Conservation (phyloP, 2,113 vertebrate genomes). For the Vidua chalybeata region DNA sequence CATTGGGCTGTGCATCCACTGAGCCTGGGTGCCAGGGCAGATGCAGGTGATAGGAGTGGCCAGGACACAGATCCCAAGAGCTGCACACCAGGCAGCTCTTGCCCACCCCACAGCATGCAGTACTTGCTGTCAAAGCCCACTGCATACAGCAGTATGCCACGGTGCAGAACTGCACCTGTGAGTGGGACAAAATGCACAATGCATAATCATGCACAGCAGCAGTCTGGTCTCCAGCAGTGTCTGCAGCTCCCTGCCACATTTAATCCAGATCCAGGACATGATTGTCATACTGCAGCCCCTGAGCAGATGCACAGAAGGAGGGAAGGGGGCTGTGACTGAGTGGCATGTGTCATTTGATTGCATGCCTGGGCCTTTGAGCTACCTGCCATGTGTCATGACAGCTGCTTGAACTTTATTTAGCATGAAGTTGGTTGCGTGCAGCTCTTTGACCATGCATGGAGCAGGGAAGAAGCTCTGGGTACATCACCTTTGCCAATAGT, state of each 20-base stretch:
- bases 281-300: not conserved
- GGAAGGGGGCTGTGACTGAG: not conserved
- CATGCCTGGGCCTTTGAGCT: not conserved
- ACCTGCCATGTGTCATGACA: not conserved
- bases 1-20: not conserved
- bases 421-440: not conserved
- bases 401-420: not conserved
- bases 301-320: not conserved
- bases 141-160: not conserved
- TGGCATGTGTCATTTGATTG: not conserved
- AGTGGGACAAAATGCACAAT: not conserved
- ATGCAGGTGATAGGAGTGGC: not conserved
- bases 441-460: not conserved
- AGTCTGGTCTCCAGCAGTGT: not conserved
- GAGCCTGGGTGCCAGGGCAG: not conserved
- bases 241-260: not conserved
- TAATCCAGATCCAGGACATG: not conserved
- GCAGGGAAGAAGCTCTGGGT: not conserved
- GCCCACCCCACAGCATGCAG: not conserved
- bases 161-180: not conserved
- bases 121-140: not conserved
- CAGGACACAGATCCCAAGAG: not conserved
- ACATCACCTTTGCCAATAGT: fast-evolving
- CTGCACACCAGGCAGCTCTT: not conserved
- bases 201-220: not conserved